phyloP scores from a whole-genome alignment of 2,888 invertebrate genomes.

The Chrysomela aeneicollis region DNA sequence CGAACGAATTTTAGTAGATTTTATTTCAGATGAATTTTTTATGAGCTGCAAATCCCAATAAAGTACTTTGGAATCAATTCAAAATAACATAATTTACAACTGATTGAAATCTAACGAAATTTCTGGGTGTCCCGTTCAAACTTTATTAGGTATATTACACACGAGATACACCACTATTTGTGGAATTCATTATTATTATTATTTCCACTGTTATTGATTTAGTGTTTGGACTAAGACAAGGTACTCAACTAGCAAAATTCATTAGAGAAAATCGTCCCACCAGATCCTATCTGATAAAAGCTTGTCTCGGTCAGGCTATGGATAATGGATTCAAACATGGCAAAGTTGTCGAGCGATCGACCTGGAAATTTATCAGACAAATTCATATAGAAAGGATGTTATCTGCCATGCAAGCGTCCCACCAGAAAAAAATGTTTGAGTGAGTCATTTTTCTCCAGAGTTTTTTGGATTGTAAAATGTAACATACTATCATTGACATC shows the following conservation, averaged over 20 bases:
- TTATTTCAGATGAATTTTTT: too few species aligned
- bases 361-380: conserved; percentile 74
- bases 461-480: not conserved
- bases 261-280: conserved; percentile 71
- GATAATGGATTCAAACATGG: conserved; percentile 77
- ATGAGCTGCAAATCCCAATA: too few species aligned
- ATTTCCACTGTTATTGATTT: conserved; percentile 43
- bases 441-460: conserved; percentile 61
- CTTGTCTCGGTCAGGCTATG: conserved; percentile 79
- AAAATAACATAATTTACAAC: too few species aligned
- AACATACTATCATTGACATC: not conserved
- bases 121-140: too few species aligned
- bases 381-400: conserved; percentile 77
- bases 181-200: conserved; percentile 14
- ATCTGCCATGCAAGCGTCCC: conserved; percentile 82
- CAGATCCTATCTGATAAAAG: conserved; percentile 77
- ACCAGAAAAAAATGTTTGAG: conserved; percentile 88
- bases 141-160: too few species aligned
- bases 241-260: conserved; percentile 65
- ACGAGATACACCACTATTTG: not conserved
- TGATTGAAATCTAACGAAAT: too few species aligned
- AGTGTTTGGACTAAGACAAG: conserved; percentile 80
- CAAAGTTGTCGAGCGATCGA: conserved; percentile 73
- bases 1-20: too few species aligned
- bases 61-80: too few species aligned